Conservation (phyloP, 2,113 vertebrate species). For the Tetraodon nigroviridis region DNA sequence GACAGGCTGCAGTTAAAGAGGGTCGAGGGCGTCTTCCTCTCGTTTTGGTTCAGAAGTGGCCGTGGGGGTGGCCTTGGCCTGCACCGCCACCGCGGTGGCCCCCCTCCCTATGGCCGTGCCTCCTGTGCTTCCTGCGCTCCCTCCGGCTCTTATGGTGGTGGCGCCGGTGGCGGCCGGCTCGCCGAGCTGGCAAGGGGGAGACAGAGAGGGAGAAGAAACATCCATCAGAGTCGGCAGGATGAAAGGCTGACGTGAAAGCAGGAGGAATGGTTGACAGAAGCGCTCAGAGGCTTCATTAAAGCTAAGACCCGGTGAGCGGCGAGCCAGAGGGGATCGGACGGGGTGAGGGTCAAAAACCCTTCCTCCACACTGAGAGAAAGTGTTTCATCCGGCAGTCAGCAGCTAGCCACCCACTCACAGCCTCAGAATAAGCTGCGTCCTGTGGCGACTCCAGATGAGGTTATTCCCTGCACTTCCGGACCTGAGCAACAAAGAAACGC, state of each 20-base stretch:
- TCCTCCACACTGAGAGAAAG: slow-evolving; percentile 13
- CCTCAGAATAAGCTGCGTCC: slow-evolving; percentile 31
- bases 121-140: slow-evolving; percentile 87
- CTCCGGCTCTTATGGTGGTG: slow-evolving; percentile 83
- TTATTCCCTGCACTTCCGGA: slow-evolving; percentile 25
- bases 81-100: slow-evolving; percentile 66
- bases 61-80: slow-evolving; percentile 65
- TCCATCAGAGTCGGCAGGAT: slow-evolving; percentile 16
- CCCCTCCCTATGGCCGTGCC: slow-evolving; percentile 71
- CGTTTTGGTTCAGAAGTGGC: slow-evolving; percentile 75
- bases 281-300: not conserved
- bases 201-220: not conserved
- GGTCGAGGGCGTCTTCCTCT: slow-evolving; percentile 2
- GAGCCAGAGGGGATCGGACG: no score
- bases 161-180: slow-evolving; percentile 83
- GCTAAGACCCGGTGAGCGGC: slow-evolving; percentile 17
- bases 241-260: slow-evolving; percentile 4
- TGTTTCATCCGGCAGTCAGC: slow-evolving; percentile 23
- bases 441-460: slow-evolving; percentile 36
- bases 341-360: slow-evolving; percentile 29
- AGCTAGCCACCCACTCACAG: slow-evolving; percentile 35
- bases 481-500: slow-evolving; percentile 31
- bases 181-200: slow-evolving; percentile 73
- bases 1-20: slow-evolving; percentile 38
- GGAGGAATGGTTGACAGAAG: slow-evolving; percentile 20